Evolutionary conservation across 64 coral and sea anemone genomes (phyloP), one percentile per base, ranked within the genome.

Genomic region (Pocillopora verrucosa): DNA sequence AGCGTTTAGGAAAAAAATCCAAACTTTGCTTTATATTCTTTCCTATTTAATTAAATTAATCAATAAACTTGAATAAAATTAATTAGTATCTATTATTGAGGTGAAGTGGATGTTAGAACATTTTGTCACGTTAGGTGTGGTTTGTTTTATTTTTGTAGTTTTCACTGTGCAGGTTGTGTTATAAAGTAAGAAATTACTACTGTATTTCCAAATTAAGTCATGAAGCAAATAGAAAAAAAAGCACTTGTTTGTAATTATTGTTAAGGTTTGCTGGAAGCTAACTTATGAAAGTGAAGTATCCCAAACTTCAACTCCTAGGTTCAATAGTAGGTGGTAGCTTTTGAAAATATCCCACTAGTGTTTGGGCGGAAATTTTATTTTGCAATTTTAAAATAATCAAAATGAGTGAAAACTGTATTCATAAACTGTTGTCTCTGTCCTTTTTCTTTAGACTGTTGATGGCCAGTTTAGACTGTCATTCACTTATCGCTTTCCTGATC

Each of bases 381-480:
- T 51, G 41, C 3, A 51, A 51, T 51, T 51, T 51, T 3, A 3
- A 51, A 51, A 51, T 7, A 51, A 51, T 51, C 41, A 3, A 51
- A 51, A 51, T 7, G 7, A 51, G 3, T 3, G 41, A 51, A 51
- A 7, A 51, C 3, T 4, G 41, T 51, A 51, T 51, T 51, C 41
- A 51, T 51, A 51, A 51, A 51, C 7, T 51, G 41, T 51, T 56
- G 30, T 30, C 30, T 30, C 30, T 30, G 60, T 3, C 34, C 45
- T 86, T 69, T 36, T 85, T 65, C 89, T 89, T 79, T 65, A 99
- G 97, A 90, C 88, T 60, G 82, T 95, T 84, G 97, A 99, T 75
- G 97, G 97, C 0, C 97, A 99, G 65, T 99, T 99, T 80, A 88
- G 88, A 58, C 61, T 99, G 5, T 93, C 93, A 72, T 99, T 99